A percentile compares a stretch with the other conserved stretches of the same genome.
Evolutionary conservation across 1,140 invertebrate genomes (phyloP).

Genomic region (Archivesica marissinica): DNA sequence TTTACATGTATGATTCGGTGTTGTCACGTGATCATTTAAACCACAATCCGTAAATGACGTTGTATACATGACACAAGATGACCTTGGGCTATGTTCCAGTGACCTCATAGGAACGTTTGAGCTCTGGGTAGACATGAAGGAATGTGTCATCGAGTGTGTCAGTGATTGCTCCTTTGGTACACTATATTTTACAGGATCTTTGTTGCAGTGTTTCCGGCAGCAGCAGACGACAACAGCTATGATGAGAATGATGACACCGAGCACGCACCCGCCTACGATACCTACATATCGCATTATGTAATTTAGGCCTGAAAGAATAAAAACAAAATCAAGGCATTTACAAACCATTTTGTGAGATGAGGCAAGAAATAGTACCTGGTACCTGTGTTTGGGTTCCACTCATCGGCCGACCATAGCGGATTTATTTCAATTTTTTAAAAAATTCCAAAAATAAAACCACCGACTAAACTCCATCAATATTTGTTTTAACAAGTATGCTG

Average conservation of each 20-base stretch:
- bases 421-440: too few relatives aligned
- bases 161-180: constrained; percentile 45
- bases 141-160: constrained; percentile 52
- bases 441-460: too few relatives aligned
- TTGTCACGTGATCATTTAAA: constrained; percentile 8
- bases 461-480: too few relatives aligned
- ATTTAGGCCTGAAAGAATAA: constrained; percentile 57
- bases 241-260: constrained; percentile 18
- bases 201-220: constrained; percentile 20
- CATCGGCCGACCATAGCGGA: too few relatives aligned
- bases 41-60: constrained; percentile 59
- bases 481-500: too few relatives aligned
- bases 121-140: constrained; percentile 46
- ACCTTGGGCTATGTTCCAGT: constrained; percentile 56
- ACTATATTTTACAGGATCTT: constrained; percentile 44
- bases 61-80: constrained; percentile 59
- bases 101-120: constrained; percentile 40
- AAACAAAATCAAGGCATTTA: neutral
- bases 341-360: too few relatives aligned
- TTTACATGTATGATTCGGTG: constrained; percentile 8
- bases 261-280: constrained; percentile 20
- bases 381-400: too few relatives aligned
- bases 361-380: too few relatives aligned
- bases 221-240: constrained; percentile 17
- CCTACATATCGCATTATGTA: constrained; percentile 55